Base-by-base conservation (phyloP, 2,888 invertebrate species). In the Lasius fuliginosus region DNA sequence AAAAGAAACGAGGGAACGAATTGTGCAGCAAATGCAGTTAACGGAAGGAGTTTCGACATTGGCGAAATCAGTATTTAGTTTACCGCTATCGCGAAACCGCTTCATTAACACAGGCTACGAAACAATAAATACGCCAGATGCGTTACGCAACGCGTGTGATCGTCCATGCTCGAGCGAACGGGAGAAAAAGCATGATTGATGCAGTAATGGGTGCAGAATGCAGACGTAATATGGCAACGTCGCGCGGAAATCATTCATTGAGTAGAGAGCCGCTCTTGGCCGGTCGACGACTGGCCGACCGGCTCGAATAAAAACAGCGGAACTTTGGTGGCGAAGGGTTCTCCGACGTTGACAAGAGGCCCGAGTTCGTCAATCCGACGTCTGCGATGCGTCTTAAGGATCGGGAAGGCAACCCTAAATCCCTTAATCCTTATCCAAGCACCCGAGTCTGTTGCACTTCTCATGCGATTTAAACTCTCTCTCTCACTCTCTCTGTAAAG, bases 161-260 rank as follows among this genome's bases (percentile, higher is more conserved):
- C 53, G 56, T 49, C 42, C 33, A 4, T 60, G 46, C 36, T 69
- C 58, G 79, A n/a, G 33, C 76, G 65, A 75, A 71, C 8, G 90
- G 86, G 86, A 90, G 87, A 90, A 89, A 90, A 86, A 86, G 84
- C 73, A 81, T 58, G 40, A 53, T 40, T 46, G 81, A 83, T 76
- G 83, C 69, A 84, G 88, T 88, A 90, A 91, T 86, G 87, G 88
- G 88, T 83, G 89, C 88, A 89, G 90, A 90, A 90, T 87, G 88
- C 85, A 90, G 89, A 87, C 73, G 82, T 87, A 87, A 84, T 91
- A 92, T 94, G 94, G 94, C 94, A 94, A 94, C 94, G 92, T 88
- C 92, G 94, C 94, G 92, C 94, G 94, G 94, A 94, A 94, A 94
- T 94, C 94, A 94, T 94, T 94, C 94, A 94, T 94, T 94, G 94